Percentiles rank a stretch among this genome's conserved stretches.
Evolutionary conservation across 2,888 invertebrate genomes (phyloP).

Genomic region (Chrysolina americana): DNA sequence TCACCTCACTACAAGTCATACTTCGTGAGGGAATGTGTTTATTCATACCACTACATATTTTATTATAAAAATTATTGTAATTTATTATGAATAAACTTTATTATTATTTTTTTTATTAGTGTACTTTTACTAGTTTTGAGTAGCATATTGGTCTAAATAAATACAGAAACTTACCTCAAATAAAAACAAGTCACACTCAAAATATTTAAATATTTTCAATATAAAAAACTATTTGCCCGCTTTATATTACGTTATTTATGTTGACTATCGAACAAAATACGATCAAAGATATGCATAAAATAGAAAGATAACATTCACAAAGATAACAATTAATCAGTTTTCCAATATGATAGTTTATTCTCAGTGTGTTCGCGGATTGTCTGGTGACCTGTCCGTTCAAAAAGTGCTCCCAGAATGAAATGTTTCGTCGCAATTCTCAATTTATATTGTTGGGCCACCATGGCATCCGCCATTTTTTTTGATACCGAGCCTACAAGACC

Average conservation of each 20-base stretch:
- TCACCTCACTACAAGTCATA: too few species aligned
- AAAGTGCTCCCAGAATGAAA: neutral
- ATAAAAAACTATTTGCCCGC: neutral
- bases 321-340: conserved; percentile 21
- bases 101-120: too few species aligned
- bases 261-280: conserved; percentile 4
- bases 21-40: too few species aligned
- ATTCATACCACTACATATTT: too few species aligned
- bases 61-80: too few species aligned
- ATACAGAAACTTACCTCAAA: too few species aligned
- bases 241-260: neutral
- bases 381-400: neutral
- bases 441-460: neutral
- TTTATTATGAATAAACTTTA: too few species aligned
- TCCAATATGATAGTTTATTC: neutral
- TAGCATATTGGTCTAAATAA: too few species aligned
- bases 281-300: conserved; percentile 16
- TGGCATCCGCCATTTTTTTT: neutral
- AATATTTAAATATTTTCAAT: neutral
- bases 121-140: too few species aligned
- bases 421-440: neutral
- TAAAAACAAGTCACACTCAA: neutral
- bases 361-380: neutral
- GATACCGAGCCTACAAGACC: neutral
- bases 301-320: conserved; percentile 2